A percentile compares a stretch with the other conserved stretches of the same genome.
Evolutionary conservation across 2,113 vertebrate genomes (phyloP).

Genomic region (Holacanthus passer): DNA sequence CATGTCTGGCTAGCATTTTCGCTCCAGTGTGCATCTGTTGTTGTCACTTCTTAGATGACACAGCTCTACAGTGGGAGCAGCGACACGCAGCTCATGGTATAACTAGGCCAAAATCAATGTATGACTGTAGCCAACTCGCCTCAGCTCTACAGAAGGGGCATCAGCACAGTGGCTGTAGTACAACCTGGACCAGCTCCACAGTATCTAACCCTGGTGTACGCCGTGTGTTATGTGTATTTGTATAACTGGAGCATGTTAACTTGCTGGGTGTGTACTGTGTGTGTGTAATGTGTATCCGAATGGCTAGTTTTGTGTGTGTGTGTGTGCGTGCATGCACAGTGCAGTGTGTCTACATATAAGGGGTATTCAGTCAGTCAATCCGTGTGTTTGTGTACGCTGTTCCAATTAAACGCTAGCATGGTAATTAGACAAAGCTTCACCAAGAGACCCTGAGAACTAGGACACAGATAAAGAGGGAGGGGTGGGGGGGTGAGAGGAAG

Average conservation of each 20-base stretch:
- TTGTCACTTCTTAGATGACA: constrained; percentile 63
- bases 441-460: constrained; percentile 80
- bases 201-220: constrained; percentile 58
- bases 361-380: constrained; percentile 67
- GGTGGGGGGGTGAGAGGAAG: constrained; percentile 30
- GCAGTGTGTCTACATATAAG: constrained; percentile 53
- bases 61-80: constrained; percentile 58
- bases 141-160: constrained; percentile 68
- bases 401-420: constrained; percentile 80
- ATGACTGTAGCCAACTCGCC: constrained; percentile 70
- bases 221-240: constrained; percentile 70
- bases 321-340: constrained; percentile 17
- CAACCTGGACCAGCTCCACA: constrained; percentile 72
- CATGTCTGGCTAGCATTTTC: constrained; percentile 41
- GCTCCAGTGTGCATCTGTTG: constrained; percentile 58
- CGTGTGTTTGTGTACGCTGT: constrained; percentile 73
- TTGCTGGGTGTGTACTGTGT: constrained; percentile 65
- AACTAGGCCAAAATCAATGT: constrained; percentile 74
- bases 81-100: constrained; percentile 64
- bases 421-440: constrained; percentile 83
- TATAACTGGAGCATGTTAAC: constrained; percentile 81
- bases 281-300: constrained; percentile 53
- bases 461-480: constrained; percentile 55
- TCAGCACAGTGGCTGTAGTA: constrained; percentile 62
- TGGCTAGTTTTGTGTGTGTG: constrained; percentile 17